Conservation (phyloP, 1,140 invertebrate species). For the Maniola jurtina region DNA sequence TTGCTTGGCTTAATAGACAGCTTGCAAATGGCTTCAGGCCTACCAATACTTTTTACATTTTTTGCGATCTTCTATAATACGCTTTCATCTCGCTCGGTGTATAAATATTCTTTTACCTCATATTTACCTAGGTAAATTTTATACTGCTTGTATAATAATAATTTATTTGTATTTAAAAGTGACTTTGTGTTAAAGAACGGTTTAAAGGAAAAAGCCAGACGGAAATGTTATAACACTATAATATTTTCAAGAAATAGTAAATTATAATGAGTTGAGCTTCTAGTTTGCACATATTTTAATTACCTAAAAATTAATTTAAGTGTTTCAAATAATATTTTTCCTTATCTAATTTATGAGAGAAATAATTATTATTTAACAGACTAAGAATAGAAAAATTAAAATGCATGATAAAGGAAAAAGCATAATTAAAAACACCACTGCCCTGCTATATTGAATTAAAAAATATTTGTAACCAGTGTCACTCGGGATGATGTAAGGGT, state of each 20-base stretch:
- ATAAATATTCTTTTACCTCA: constrained; percentile 22
- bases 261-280: not conserved
- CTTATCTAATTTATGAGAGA: too few relatives aligned
- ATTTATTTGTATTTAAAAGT: not conserved
- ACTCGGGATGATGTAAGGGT: too few relatives aligned
- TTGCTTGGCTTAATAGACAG: constrained; percentile 36
- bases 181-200: not conserved
- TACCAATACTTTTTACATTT: constrained; percentile 33
- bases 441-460: too few relatives aligned
- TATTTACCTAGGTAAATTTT: constrained; percentile 2
- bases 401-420: too few relatives aligned
- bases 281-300: too few relatives aligned
- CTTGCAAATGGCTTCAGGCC: constrained; percentile 34
- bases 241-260: too few relatives aligned
- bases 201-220: not conserved
- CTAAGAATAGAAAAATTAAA: too few relatives aligned
- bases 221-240: not conserved
- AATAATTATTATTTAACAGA: too few relatives aligned
- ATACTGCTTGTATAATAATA: constrained; percentile 2
- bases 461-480: too few relatives aligned
- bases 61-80: constrained; percentile 28
- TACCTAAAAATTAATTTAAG: too few relatives aligned
- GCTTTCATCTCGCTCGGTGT: constrained; percentile 21
- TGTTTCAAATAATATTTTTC: too few relatives aligned
- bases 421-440: too few relatives aligned